phyloP scores from a whole-genome alignment of 2,113 vertebrate species.

The Nannobrachium achirus region DNA sequence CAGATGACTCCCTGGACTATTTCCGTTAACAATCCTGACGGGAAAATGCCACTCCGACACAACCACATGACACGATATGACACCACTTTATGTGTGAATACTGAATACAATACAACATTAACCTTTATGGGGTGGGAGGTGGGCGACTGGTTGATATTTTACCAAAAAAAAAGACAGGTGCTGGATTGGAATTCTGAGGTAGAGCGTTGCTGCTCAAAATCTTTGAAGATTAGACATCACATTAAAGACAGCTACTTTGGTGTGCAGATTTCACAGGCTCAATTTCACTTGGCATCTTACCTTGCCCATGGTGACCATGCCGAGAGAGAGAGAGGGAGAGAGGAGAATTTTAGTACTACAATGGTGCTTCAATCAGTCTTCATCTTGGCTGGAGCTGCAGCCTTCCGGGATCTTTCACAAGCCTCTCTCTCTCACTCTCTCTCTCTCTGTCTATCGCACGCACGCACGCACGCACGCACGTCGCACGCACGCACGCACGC shows the following conservation, averaged over 20 bases:
- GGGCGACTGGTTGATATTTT: background rate
- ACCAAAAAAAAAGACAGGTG: too few species aligned
- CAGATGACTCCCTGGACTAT: conserved; percentile 43
- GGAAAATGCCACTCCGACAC: conserved; percentile 3
- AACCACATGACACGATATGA: conserved; percentile 4
- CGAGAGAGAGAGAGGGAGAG: conserved; percentile 36
- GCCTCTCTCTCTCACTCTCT: conserved; percentile 10
- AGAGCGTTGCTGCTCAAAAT: too few species aligned
- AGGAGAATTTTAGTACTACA: too few species aligned
- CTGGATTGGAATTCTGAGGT: too few species aligned
- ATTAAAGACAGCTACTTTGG: too few species aligned
- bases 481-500: conserved; percentile 1
- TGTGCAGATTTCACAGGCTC: too few species aligned
- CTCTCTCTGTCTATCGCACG: too few species aligned
- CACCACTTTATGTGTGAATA: conserved; percentile 11
- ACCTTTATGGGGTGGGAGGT: background rate
- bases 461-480: too few species aligned
- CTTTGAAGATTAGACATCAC: too few species aligned
- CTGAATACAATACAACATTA: background rate
- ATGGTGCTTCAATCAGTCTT: too few species aligned
- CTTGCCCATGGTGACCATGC: conserved; percentile 94
- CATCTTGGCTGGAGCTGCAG: background rate
- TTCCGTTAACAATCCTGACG: conserved; percentile 40
- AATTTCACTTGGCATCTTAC: conserved; percentile 64
- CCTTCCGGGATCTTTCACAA: conserved; percentile 22